Percentiles rank a stretch among this genome's conserved stretches.
phyloP scores from a whole-genome alignment of 2,113 vertebrate genomes.

The Gnathonemus longibarbis region DNA sequence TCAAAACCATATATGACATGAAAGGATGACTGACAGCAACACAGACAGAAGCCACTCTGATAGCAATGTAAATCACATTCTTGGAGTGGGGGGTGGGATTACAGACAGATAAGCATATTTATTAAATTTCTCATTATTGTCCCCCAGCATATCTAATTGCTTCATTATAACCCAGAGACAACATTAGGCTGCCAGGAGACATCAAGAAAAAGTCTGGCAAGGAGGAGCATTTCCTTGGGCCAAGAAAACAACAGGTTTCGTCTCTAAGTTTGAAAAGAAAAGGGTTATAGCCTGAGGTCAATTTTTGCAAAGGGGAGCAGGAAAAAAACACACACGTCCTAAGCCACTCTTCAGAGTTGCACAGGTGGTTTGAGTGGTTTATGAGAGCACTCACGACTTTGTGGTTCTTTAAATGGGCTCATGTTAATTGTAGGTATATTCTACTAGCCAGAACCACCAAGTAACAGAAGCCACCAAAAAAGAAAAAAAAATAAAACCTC shows the following conservation, averaged over 20 bases:
- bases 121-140: constrained; percentile 43
- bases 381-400: background rate
- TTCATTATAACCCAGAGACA: constrained; percentile 56
- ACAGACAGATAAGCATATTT: constrained; percentile 50
- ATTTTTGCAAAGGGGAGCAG: constrained; percentile 1
- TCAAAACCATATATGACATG: background rate
- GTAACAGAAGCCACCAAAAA: background rate
- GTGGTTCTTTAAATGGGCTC: background rate
- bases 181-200: constrained; percentile 50
- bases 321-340: background rate
- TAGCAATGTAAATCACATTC: constrained; percentile 31
- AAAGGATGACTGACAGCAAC: constrained; percentile 2
- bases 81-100: constrained; percentile 29
- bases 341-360: background rate
- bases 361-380: background rate
- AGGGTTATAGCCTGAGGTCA: constrained; percentile 14
- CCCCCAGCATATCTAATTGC: constrained; percentile 56
- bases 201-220: constrained; percentile 6
- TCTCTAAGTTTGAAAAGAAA: constrained; percentile 13
- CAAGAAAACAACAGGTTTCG: constrained; percentile 13
- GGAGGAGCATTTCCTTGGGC: background rate
- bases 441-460: background rate
- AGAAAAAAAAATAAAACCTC: background rate
- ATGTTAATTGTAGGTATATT: background rate
- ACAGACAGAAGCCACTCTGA: constrained; percentile 10